Evolutionary conservation across 2,888 invertebrate species (phyloP).

Genomic region (Ypsolopha scabrella): DNA sequence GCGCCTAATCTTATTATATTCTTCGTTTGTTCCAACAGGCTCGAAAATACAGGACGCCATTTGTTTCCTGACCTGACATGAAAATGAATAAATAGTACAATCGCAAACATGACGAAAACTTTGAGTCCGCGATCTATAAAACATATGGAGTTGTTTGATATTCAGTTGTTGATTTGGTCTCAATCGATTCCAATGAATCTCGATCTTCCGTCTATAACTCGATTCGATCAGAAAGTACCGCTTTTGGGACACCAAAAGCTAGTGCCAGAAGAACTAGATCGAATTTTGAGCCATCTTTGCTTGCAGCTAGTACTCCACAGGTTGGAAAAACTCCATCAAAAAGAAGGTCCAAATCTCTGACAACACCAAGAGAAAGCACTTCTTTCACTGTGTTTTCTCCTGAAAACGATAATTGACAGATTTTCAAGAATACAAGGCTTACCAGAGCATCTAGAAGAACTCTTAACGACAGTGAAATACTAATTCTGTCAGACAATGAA

Average conservation of each 20-base stretch:
- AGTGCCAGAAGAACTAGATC: slow-evolving; percentile 25
- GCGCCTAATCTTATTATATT: no score
- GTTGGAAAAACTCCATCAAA: slow-evolving; percentile 13
- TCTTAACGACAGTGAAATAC: slow-evolving; percentile 36
- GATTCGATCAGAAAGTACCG: slow-evolving; percentile 19
- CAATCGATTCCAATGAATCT: slow-evolving; percentile 33
- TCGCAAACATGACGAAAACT: slow-evolving; percentile 22
- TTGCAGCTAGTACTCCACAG: slow-evolving; percentile 42
- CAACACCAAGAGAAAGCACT: slow-evolving; percentile 19
- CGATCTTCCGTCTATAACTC: slow-evolving; percentile 36
- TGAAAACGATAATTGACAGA: slow-evolving; percentile 23
- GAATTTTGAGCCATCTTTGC: slow-evolving; percentile 17
- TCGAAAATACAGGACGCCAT: no score
- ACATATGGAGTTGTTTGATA: slow-evolving; percentile 42
- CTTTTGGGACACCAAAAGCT: slow-evolving; percentile 28
- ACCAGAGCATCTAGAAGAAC: slow-evolving; percentile 29
- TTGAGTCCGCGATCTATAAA: slow-evolving; percentile 22
- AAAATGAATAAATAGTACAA: slow-evolving; percentile 16
- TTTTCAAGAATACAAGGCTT: slow-evolving; percentile 26
- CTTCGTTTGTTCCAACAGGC: no score
- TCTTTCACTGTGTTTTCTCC: background rate
- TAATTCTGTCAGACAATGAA: slow-evolving; percentile 14
- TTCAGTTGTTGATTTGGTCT: slow-evolving; percentile 51
- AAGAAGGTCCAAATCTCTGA: slow-evolving; percentile 24
- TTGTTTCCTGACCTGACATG: no score